Evolutionary conservation across 2,113 vertebrate genomes (phyloP), one percentile per base, ranked within the genome.

Genomic region (Dendropsophus ebraccatus): DNA sequence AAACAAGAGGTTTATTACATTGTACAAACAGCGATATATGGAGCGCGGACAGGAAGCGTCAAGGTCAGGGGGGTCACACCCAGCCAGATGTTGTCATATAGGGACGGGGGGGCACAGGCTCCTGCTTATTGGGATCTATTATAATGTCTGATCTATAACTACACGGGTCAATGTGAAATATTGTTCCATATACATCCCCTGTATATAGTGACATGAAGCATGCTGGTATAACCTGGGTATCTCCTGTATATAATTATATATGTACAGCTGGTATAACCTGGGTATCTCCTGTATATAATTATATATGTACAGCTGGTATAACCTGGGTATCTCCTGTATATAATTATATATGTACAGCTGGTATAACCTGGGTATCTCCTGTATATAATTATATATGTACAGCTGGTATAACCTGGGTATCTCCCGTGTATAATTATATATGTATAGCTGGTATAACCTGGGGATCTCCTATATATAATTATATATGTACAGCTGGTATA

Each of bases 1-100:
- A 69, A 56, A 47, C 37, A 11, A 23, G 65, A 49, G n/a, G 49
- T 80, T 85, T 79, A 69, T 70, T 79, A 13, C 19, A 69, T 69
- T 52, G 70, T 49, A 37, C 58, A 37, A 19, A 21, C 23, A 50
- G 13, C 28, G 16, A 67, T 54, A 49, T 45, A 7, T 21, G 13
- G 28, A 41, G 78, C 69, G 74, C 23, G 32, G 62, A 50, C 73
- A 7, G 28, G 56, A 84, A 60, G 47, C 30, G 37, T 54, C 74
- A 56, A 79, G 84, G 84, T 79, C 84, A 45, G 0, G 7, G 47
- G 23, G 74, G 62, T 70, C 60, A 17, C 13, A 28, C 45, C 23
- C 5, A 23, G 62, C 60, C 84, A 79, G 84, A 85, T 85, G 75
- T 85, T 79, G n/a, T 16, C 30, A 74, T 60, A 84, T 25, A 37